Conservation (phyloP, 2,797 vertebrate genomes). For the Leucoraja ocellata region DNA sequence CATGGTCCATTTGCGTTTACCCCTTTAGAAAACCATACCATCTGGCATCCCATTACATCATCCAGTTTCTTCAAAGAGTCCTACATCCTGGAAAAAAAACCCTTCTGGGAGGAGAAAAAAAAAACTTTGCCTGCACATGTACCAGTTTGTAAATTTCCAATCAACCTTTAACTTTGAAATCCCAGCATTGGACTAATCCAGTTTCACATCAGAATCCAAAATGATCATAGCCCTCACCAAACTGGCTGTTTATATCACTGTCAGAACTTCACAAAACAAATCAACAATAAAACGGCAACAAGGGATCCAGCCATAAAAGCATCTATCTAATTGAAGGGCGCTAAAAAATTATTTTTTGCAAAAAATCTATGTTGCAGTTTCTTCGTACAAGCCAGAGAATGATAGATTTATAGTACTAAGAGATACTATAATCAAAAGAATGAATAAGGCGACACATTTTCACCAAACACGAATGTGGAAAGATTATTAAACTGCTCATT, state of each 20-base stretch:
- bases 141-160: not conserved
- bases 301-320: not conserved
- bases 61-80: not conserved
- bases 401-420: too few relatives aligned
- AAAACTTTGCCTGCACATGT: not conserved
- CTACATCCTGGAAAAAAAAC: not conserved
- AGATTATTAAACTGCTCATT: not conserved
- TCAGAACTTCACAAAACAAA: not conserved
- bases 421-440: not conserved
- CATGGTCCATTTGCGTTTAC: not conserved
- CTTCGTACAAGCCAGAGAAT: not conserved
- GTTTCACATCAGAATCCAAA: not conserved
- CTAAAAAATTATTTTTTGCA: too few relatives aligned
- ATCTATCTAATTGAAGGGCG: not conserved
- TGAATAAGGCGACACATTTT: not conserved
- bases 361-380: not conserved
- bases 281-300: not conserved
- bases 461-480: not conserved
- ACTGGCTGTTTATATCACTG: not conserved
- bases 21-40: not conserved
- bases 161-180: not conserved
- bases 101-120: not conserved
- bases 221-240: not conserved
- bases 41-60: not conserved
- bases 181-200: not conserved